Evolutionary conservation across 2,113 vertebrate genomes (phyloP).

Genomic region (Colaptes auratus): DNA sequence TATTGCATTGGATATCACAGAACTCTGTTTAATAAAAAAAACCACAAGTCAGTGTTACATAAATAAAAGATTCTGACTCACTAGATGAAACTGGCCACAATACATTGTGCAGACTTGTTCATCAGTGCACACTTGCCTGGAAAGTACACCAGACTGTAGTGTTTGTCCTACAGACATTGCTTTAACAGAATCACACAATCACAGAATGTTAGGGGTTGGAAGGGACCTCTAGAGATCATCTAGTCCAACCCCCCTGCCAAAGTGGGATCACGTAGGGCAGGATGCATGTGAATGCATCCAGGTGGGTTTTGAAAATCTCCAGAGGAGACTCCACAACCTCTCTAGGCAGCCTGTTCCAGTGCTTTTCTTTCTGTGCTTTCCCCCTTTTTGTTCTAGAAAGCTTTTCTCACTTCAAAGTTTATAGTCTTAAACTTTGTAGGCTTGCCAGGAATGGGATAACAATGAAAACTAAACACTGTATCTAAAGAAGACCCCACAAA

Average conservation of each 20-base stretch:
- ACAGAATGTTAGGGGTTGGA: too few relatives aligned
- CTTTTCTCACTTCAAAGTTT: not conserved
- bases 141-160: not conserved
- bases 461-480: not conserved
- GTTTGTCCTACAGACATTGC: not conserved
- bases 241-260: too few relatives aligned
- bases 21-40: not conserved
- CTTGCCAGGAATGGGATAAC: not conserved
- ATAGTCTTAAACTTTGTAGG: not conserved
- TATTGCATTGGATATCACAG: not conserved
- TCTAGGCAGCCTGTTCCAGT: too few relatives aligned
- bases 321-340: too few relatives aligned
- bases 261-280: too few relatives aligned
- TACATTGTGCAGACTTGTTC: not conserved
- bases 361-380: too few relatives aligned
- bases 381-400: not conserved
- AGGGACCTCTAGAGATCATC: too few relatives aligned
- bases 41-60: not conserved
- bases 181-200: not conserved
- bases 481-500: not conserved
- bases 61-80: not conserved
- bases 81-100: not conserved
- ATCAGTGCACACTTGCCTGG: not conserved
- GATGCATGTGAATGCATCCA: too few relatives aligned
- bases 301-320: too few relatives aligned